Evolutionary conservation across 2,888 invertebrate genomes (phyloP).

Genomic region (Patella ulyssiponensis): DNA sequence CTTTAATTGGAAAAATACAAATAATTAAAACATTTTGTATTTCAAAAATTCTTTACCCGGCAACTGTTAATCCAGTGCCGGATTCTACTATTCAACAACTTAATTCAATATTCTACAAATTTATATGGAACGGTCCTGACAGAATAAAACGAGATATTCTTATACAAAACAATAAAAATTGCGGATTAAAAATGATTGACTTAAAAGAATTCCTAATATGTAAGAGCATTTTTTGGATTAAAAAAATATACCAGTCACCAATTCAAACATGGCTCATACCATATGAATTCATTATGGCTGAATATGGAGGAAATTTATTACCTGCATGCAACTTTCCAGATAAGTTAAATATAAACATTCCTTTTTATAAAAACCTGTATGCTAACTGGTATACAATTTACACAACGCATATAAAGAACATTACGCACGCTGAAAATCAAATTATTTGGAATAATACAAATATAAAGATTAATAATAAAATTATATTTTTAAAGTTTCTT

Average conservation of each 20-base stretch:
- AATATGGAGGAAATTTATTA: neutral
- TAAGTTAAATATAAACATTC: neutral
- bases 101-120: neutral
- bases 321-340: neutral
- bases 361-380: neutral
- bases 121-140: neutral
- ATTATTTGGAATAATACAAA: neutral
- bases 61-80: neutral
- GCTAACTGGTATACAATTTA: neutral
- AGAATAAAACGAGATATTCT: neutral
- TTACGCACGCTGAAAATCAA: neutral
- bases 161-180: neutral
- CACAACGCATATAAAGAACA: neutral
- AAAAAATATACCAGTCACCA: neutral
- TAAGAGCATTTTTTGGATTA: neutral
- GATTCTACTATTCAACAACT: neutral
- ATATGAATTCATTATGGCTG: neutral
- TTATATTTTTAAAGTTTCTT: no score
- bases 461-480: neutral
- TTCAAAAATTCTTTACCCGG: neutral
- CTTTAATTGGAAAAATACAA: slow-evolving; percentile 8
- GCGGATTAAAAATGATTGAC: neutral
- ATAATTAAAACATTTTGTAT: slow-evolving; percentile 6
- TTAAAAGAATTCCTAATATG: neutral
- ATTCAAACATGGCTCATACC: neutral